phyloP scores from a whole-genome alignment of 2,888 invertebrate genomes.

The Poecilobothrus nobilitatus region DNA sequence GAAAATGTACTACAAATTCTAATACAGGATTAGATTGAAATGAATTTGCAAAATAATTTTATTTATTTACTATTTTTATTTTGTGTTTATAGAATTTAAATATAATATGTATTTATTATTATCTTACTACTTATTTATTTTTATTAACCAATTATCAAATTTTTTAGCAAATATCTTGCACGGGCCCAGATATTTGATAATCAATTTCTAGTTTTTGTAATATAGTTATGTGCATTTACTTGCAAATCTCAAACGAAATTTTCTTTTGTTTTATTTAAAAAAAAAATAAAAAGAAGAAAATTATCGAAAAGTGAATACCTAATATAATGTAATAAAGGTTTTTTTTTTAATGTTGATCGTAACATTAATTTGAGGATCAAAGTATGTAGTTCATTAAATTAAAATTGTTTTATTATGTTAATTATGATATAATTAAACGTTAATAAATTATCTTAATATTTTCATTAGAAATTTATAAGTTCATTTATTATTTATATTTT shows the following conservation, averaged over 20 bases:
- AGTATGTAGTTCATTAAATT: too few species aligned
- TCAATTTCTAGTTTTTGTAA: slow-evolving; percentile 17
- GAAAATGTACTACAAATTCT: too few species aligned
- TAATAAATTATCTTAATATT: too few species aligned
- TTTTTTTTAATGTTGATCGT: background rate
- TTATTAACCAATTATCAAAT: slow-evolving; percentile 16
- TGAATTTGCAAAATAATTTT: background rate
- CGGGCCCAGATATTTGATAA: slow-evolving; percentile 24
- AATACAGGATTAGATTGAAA: too few species aligned
- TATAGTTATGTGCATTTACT: slow-evolving; percentile 44
- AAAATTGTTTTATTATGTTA: too few species aligned
- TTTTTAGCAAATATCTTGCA: slow-evolving; percentile 26
- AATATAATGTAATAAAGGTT: background rate
- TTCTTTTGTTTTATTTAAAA: slow-evolving; percentile 16
- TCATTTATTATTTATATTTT: too few species aligned
- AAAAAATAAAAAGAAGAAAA: slow-evolving; percentile 16
- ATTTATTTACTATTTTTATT: too few species aligned
- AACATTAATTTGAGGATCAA: too few species aligned
- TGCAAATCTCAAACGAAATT: slow-evolving; percentile 41
- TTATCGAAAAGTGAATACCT: background rate
- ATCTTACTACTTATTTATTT: background rate
- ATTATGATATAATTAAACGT: too few species aligned
- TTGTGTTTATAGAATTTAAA: too few species aligned
- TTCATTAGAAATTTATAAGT: too few species aligned
- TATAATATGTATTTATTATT: background rate